A percentile compares a stretch with the other conserved stretches of the same genome.
phyloP scores from a whole-genome alignment of 2,113 vertebrate genomes.

The Pardalotus punctatus region DNA sequence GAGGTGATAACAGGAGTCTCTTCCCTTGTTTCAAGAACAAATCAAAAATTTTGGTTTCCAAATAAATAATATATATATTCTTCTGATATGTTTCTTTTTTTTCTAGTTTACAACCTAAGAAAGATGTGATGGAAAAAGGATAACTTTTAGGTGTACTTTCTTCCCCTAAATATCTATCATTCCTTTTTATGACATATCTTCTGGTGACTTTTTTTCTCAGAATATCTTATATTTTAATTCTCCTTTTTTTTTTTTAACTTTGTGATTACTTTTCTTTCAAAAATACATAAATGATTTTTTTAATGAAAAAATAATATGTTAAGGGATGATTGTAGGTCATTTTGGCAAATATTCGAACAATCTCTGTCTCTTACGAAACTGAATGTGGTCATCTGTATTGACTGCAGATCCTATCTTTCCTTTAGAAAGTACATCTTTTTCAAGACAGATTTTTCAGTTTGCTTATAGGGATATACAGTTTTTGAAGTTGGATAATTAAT shows the following conservation, averaged over 20 bases:
- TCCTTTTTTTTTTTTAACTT: background rate
- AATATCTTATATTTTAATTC: background rate
- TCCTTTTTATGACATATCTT: background rate
- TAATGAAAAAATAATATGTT: background rate
- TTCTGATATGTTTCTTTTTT: background rate
- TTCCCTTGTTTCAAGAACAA: background rate
- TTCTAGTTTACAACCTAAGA: background rate
- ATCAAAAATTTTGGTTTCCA: background rate
- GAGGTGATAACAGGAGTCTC: background rate
- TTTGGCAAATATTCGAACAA: background rate
- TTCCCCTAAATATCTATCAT: background rate
- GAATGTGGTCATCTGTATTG: background rate
- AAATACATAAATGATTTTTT: background rate
- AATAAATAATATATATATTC: background rate
- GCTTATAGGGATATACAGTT: background rate
- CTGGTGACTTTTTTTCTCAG: background rate
- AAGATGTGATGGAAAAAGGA: background rate
- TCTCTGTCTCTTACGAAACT: background rate
- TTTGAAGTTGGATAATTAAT: background rate
- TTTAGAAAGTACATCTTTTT: background rate
- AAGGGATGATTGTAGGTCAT: background rate
- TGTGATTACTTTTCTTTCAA: background rate
- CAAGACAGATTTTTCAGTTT: background rate
- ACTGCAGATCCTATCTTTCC: background rate
- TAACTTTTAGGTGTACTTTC: background rate